Evolutionary conservation across 2,113 vertebrate genomes (phyloP).

Genomic region (Podiceps cristatus): DNA sequence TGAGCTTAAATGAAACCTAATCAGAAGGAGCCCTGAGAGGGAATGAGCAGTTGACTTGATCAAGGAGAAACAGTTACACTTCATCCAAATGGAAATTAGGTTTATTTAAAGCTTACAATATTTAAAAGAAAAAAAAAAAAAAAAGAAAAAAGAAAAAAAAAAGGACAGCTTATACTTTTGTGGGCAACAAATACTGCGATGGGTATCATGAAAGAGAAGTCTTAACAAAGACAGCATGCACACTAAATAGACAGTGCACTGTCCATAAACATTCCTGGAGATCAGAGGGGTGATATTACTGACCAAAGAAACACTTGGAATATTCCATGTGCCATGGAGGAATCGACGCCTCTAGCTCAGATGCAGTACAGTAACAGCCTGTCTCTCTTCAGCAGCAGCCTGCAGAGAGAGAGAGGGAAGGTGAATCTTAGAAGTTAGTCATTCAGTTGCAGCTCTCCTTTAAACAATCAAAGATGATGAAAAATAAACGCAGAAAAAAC

Average conservation of each 20-base stretch:
- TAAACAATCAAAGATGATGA: slow-evolving; percentile 1
- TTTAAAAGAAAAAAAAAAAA: neutral
- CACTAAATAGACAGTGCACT: neutral
- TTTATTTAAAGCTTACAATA: neutral
- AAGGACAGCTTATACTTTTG: neutral
- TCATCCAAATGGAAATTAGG: slow-evolving; percentile 8
- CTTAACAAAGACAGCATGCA: neutral
- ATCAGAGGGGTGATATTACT: neutral
- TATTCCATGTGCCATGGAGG: neutral
- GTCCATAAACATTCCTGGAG: neutral
- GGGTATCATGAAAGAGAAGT: neutral
- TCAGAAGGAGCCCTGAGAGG: neutral
- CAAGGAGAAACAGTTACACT: neutral
- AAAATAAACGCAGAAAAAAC: neutral
- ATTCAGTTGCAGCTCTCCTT: neutral
- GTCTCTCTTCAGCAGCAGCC: neutral
- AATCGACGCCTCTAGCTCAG: neutral
- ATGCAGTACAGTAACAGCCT: neutral
- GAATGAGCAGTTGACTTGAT: neutral
- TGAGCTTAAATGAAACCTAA: neutral
- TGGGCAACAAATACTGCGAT: neutral
- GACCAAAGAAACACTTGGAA: neutral
- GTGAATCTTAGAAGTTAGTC: neutral
- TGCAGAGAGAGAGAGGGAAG: neutral
- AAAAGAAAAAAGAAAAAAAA: neutral